A percentile compares a stretch with the other conserved stretches of the same genome.
These are phyloP conservation scores for Drosophila falleni DNA, from an alignment of 2,888 invertebrate genomes.

Conservation along the genomic window DNA sequence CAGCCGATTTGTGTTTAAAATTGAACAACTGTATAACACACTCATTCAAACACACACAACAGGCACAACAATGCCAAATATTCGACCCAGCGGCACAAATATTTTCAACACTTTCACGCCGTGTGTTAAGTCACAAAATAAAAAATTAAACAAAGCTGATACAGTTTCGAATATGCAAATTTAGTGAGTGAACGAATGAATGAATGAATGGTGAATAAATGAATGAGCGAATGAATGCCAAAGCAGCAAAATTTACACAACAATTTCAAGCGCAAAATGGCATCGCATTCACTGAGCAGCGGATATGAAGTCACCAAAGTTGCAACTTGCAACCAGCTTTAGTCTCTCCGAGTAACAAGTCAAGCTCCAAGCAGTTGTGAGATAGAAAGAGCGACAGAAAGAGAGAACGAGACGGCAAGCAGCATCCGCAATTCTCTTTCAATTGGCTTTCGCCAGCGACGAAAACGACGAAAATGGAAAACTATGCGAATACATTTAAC, in stretches of 20 bases:
- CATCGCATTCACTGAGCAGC: conserved; percentile 17
- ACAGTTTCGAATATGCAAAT: conserved; percentile 52
- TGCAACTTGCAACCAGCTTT: conserved; percentile 19
- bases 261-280: conserved; percentile 29
- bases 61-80: conserved; percentile 37
- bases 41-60: background rate
- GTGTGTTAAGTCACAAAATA: conserved; percentile 42
- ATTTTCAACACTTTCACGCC: conserved; percentile 53
- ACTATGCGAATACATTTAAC: conserved; percentile 27
- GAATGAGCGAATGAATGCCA: conserved; percentile 20
- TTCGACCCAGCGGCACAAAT: conserved; percentile 46
- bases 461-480: conserved; percentile 43
- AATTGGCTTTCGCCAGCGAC: conserved; percentile 48
- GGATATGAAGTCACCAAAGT: conserved; percentile 53
- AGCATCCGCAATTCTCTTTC: conserved; percentile 54
- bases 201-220: conserved; percentile 17
- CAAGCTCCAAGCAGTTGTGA: conserved; percentile 10
- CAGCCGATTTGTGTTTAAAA: conserved; percentile 21
- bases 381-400: background rate
- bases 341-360: conserved; percentile 5
- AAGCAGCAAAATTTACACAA: conserved; percentile 45
- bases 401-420: background rate
- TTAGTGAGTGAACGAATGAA: conserved; percentile 24
- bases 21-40: conserved; percentile 37
- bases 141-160: conserved; percentile 23